Evolutionary conservation across 2,797 vertebrate species (phyloP), one percentile per base, ranked within the genome.

Genomic region (Ciconia nigra): DNA sequence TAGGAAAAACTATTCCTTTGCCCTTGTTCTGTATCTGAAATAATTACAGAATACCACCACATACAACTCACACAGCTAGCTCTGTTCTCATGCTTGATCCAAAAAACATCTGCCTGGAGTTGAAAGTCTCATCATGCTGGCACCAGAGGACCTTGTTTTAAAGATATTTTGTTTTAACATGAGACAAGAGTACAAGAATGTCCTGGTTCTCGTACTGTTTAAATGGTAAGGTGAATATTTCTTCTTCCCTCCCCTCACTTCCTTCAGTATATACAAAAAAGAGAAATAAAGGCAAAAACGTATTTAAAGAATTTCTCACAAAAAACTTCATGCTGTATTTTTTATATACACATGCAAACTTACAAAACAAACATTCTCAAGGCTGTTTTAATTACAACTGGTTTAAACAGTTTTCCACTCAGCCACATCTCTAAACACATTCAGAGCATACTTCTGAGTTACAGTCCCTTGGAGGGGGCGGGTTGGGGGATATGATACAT

Each of bases 401-500:
- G 28, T 88, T 71, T 67, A 54, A 73, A 57, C 6, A 18, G 22
- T 70, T 44, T 88, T 90, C 18, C 9, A 73, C 21, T 41, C 44
- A 65, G 37, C 8, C n/a, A 26, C 29, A 67, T 21, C 22, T 78
- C 51, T 63, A 58, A 89, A 54, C 5, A 33, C 3, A 18, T 79
- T 33, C 16, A 71, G 37, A 91, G 83, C 15, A 15, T 4, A 89
- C 6, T 13, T 87, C 37, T 18, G 35, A 72, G 18, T 83, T 69
- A 46, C 4, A 22, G 4, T 67, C 11, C 24, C 29, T 57, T 42
- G 29, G 7, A 47, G 20, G 46, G 13, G 2, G 18, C 11, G 2
- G 6, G 13, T n/a, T n/a, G 2, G 22, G 21, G 7, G 9, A 26
- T n/a, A 18, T 12, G 21, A 49, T 12, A 57, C 1, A 6, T 4